phyloP scores from a whole-genome alignment of 64 coral and sea anemone genomes.

The Stylophora pistillata region DNA sequence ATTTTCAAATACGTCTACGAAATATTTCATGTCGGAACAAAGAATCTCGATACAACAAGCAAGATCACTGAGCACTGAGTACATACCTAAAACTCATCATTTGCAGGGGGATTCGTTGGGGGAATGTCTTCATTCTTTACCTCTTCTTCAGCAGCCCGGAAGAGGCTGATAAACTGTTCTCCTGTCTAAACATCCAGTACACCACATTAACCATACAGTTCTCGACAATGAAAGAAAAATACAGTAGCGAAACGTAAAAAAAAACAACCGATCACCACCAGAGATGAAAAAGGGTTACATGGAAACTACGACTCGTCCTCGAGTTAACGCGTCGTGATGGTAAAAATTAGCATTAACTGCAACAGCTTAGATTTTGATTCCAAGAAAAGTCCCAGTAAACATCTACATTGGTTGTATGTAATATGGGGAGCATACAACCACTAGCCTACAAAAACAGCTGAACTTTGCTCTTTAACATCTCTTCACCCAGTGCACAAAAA shows the following conservation, averaged over 20 bases:
- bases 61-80: not conserved
- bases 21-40: not conserved
- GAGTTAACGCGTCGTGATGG: no score
- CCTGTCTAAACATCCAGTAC: slow-evolving; percentile 47
- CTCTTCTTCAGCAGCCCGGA: slow-evolving; percentile 11
- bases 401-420: not conserved
- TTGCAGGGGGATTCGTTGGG: not conserved
- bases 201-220: slow-evolving; percentile 46
- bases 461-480: not conserved
- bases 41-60: not conserved
- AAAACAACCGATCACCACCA: not conserved
- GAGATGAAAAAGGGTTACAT: not conserved
- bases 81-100: slow-evolving; percentile 22
- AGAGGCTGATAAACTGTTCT: slow-evolving; percentile 22
- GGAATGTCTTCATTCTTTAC: not conserved
- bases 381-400: no score
- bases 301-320: no score
- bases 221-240: not conserved
- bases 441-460: not conserved
- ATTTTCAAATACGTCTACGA: not conserved
- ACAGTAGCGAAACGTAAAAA: not conserved
- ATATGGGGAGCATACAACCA: no score
- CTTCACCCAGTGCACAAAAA: not conserved
- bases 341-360: no score
- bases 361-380: no score